These are phyloP conservation scores for Cairina moschata DNA, from an alignment of 2,113 vertebrate species.

Conservation along the genomic window DNA sequence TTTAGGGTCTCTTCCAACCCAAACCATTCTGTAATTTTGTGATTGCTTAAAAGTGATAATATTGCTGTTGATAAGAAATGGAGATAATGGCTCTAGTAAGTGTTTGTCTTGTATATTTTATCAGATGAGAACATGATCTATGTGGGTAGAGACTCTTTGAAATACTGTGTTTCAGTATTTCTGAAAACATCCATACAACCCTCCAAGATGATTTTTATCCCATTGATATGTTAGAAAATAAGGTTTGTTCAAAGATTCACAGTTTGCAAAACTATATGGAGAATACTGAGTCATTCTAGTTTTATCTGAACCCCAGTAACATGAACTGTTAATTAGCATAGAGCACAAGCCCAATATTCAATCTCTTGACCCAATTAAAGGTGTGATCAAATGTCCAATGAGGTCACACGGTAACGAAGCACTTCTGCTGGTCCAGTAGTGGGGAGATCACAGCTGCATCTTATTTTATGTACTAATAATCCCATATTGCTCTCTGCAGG, in stretches of 20 bases:
- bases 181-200: not conserved
- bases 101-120: not conserved
- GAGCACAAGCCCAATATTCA: not conserved
- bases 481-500: conserved; percentile 28
- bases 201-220: not conserved
- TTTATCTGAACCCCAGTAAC: not conserved
- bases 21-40: not conserved
- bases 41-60: not conserved
- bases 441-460: not conserved
- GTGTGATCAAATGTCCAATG: not conserved
- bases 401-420: not conserved
- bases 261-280: not conserved
- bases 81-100: not conserved
- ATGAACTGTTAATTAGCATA: not conserved
- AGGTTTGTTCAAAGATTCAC: not conserved
- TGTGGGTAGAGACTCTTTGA: not conserved
- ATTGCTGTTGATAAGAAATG: not conserved
- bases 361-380: not conserved
- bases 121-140: not conserved
- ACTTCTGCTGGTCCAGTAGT: not conserved
- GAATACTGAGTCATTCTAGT: not conserved
- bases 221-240: not conserved
- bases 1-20: too few species aligned
- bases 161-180: not conserved
- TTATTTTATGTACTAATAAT: conserved; percentile 40